Conservation (phyloP, 2,113 vertebrate genomes). For the Psephotus haematonotus region DNA sequence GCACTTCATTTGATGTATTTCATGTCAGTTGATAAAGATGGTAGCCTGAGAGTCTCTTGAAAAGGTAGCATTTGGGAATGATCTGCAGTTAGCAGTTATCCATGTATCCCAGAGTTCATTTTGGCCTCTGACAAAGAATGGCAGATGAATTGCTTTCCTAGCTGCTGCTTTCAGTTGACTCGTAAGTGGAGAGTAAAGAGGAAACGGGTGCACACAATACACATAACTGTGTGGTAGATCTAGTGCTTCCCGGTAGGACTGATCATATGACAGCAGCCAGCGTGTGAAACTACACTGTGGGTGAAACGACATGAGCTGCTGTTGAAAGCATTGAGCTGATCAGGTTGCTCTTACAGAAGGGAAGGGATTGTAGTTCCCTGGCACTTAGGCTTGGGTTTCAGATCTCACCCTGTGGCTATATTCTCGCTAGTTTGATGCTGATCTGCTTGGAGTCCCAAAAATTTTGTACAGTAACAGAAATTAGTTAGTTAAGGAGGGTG, state of each 20-base stretch:
- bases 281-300: background rate
- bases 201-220: background rate
- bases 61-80: fast-evolving
- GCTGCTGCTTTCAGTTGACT: background rate
- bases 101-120: background rate
- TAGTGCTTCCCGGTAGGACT: background rate
- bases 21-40: background rate
- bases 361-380: no score
- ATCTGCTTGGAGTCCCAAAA: background rate
- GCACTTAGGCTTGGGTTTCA: background rate
- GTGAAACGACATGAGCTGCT: background rate
- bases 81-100: background rate
- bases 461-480: background rate
- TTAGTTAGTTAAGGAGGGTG: background rate
- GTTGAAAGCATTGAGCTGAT: background rate
- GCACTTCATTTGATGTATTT: background rate
- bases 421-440: background rate
- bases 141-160: background rate
- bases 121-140: background rate
- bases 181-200: background rate
- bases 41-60: background rate
- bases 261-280: background rate
- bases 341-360: background rate
- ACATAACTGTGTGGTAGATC: background rate
- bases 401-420: background rate